Evolutionary conservation across 2,888 invertebrate genomes (phyloP).

Genomic region (Netelia virgata): DNA sequence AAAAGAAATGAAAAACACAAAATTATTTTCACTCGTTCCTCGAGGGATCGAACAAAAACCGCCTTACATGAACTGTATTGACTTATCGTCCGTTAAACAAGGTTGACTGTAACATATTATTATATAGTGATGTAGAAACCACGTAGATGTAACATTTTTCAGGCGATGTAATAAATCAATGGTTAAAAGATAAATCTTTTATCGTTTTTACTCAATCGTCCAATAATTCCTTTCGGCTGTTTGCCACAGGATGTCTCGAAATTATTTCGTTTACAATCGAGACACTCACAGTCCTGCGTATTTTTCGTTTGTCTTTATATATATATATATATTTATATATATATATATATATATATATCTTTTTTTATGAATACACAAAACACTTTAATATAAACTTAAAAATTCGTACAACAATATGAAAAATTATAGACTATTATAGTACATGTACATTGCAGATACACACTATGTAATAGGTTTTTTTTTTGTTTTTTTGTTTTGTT

Average conservation of each 20-base stretch:
- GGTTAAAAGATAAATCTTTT: background rate
- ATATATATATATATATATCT: conserved; percentile 35
- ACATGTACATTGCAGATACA: conserved; percentile 82
- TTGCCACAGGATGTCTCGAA: background rate
- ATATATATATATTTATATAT: background rate
- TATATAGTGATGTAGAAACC: conserved; percentile 14
- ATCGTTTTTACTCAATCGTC: conserved; percentile 8
- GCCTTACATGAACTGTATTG: background rate
- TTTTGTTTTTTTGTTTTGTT: conserved; percentile 49
- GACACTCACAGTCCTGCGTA: conserved; percentile 7
- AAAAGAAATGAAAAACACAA: conserved; percentile 8
- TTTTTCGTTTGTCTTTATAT: conserved; percentile 18
- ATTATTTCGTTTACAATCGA: background rate
- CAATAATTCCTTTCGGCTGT: background rate
- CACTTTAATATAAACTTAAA: conserved; percentile 95
- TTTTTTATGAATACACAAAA: conserved; percentile 90
- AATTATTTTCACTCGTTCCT: background rate
- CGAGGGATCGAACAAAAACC: background rate
- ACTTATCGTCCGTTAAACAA: conserved; percentile 7
- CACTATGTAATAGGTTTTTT: conserved; percentile 60
- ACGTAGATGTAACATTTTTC: background rate
- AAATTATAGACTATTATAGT: conserved; percentile 92
- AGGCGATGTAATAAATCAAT: background rate
- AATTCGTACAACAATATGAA: conserved; percentile 94
- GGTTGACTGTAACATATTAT: conserved; percentile 38